Evolutionary conservation across 2,797 vertebrate genomes (phyloP), one percentile per base, ranked within the genome.

Genomic region (Erethizon dorsatum): DNA sequence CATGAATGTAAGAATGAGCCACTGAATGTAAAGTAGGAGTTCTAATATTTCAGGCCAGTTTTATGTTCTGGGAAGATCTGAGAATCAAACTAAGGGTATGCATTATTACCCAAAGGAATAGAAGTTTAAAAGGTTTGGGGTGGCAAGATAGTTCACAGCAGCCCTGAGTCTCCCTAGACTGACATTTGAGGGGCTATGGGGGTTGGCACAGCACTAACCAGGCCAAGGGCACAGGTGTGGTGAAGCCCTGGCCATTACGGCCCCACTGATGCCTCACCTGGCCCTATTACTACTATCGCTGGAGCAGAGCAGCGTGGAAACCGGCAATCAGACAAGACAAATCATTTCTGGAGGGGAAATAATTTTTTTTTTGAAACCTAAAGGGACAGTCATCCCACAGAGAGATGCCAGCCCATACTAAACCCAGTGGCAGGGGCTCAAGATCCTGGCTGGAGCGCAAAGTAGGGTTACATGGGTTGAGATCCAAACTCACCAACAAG

Each of bases 21-120:
- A 47, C 63, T 31, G 50, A 75, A 71, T 28, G 2, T n/a, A 83
- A 96, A 37, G 12, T 52, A 67, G 52, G 28, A 69, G 33, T 47
- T 83, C 50, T 88, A 73, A 33, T 10, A 79, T 83, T 79, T 83
- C 37, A 56, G 15, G 20, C 63, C 41, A 91, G 37, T 71, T 92
- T 67, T 45, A 83, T 73, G 12, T 83, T 83, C 57, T 73, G 13
- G 71, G 93, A 45, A 11, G 65, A 31, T 5, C 8, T 59, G 37
- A 91, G 50, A 37, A 71, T 80, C 15, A 69, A 18, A 63, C 5
- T 28, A 78, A 84, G 17, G 1, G 14, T 88, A 31, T 84, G 84
- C 41, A 67, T 91, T 82, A 22, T 56, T n/a, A 93, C 31, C 57
- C 52, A 50, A 59, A 93, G 15, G 47, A 83, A 73, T 3, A 57